Evolutionary conservation across 2,797 vertebrate genomes (phyloP), one percentile per base, ranked within the genome.

Genomic region (Xenentodon cancila): DNA sequence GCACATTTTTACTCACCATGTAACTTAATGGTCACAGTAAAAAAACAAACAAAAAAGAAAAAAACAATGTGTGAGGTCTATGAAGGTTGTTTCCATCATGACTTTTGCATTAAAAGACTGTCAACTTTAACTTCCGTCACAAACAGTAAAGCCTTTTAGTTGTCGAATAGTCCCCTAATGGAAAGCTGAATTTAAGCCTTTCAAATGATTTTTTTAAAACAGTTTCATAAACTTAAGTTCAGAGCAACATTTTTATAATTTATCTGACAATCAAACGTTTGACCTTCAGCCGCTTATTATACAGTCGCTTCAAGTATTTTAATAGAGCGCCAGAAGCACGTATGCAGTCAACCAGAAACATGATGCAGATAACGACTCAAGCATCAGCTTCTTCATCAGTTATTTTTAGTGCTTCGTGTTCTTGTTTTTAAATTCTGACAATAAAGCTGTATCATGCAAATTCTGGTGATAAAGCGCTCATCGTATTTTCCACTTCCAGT

Each of bases 401-500:
- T 59, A 62, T 63, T 68, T 64, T 56, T 42, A 55, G 47, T 15
- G 7, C 0, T 17, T 59, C 18, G 4, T 54, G 21, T 56, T 25
- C n/a, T 25, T 37, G 18, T 40, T 62, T 75, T 47, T 18, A 43
- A 15, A 5, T 48, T 3, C 25, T 17, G 15, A 16, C 15, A 19
- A 15, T 30, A 11, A 34, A 25, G 8, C 5, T 7, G 9, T 20
- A 12, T 54, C 1, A 69, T 68, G 68, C 25, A 81, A 75, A 80
- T 56, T 1, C 3, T 5, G 17, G 1, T 2, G 16, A 40, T 59
- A 20, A 52, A 59, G 71, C 80, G 16, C 1, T 3, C 16, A 40
- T 59, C 19, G 48, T 1, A 25, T 73, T 75, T 73, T 75, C 65
- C 64, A 85, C 75, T 51, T 0, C 40, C 9, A n/a, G 20, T 32